Evolutionary conservation across 2,888 invertebrate genomes (phyloP).

Genomic region (Glomeris marginata): DNA sequence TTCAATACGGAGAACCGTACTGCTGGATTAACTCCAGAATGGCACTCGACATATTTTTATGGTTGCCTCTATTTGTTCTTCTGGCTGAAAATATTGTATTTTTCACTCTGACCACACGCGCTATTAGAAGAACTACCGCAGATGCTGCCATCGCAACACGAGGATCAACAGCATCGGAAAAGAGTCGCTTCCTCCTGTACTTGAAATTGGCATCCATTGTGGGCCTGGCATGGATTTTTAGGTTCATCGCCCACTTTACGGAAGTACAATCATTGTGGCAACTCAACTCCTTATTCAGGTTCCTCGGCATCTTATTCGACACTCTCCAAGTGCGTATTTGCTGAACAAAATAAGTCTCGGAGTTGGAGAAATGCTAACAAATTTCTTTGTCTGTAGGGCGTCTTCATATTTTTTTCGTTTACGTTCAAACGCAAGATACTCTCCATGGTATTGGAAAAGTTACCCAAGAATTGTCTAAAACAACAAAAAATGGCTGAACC

Average conservation of each 20-base stretch:
- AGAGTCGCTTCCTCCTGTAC: conserved; percentile 18
- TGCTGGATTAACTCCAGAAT: conserved; percentile 31
- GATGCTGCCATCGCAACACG: not conserved
- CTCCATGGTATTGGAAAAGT: not conserved
- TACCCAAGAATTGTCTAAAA: too few relatives aligned
- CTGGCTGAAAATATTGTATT: conserved; percentile 27
- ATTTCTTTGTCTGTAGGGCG: conserved; percentile 26
- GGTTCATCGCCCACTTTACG: conserved; percentile 29
- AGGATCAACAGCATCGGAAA: not conserved
- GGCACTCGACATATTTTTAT: conserved; percentile 30
- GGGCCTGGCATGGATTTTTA: conserved; percentile 35
- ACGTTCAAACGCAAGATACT: conserved; percentile 20
- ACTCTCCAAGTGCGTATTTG: conserved; percentile 21
- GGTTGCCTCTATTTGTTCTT: conserved; percentile 28
- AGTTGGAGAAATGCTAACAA: too few relatives aligned
- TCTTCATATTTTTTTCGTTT: conserved; percentile 36
- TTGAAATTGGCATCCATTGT: conserved; percentile 30
- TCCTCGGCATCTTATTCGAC: conserved; percentile 33
- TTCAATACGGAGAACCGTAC: conserved; percentile 16
- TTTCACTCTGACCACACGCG: conserved; percentile 27
- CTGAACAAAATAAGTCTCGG: too few relatives aligned
- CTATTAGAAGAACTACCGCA: conserved; percentile 20
- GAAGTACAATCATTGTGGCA: conserved; percentile 29
- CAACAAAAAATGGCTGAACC: too few relatives aligned
- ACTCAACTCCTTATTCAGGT: conserved; percentile 34